Conservation (phyloP, 2,797 vertebrate genomes). For the Rachycentron canadum region DNA sequence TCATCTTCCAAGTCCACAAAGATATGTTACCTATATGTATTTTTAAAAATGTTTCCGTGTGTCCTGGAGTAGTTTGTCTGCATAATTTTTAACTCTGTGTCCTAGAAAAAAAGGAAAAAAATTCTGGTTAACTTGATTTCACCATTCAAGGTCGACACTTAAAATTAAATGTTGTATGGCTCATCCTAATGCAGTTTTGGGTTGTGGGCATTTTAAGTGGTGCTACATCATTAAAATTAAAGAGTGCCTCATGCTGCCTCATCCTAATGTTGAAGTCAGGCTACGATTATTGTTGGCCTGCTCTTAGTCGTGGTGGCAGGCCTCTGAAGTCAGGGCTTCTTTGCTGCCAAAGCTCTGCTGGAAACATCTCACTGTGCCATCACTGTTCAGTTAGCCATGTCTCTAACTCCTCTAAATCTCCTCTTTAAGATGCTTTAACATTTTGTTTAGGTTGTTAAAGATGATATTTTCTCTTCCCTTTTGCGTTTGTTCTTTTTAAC, state of each 20-base stretch:
- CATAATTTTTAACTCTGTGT: constrained; percentile 34
- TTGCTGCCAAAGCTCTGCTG: constrained; percentile 60
- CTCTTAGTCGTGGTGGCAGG: constrained; percentile 63
- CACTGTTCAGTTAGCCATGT: constrained; percentile 12
- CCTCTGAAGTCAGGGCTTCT: constrained; percentile 54
- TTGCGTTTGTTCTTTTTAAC: not conserved
- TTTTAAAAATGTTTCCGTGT: constrained; percentile 13
- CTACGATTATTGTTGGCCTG: constrained; percentile 76
- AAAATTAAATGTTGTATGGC: constrained; percentile 63
- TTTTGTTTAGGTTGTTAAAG: not conserved
- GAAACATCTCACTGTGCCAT: constrained; percentile 54
- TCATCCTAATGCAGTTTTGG: constrained; percentile 68
- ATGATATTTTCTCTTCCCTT: not conserved
- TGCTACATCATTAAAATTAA: constrained; percentile 80
- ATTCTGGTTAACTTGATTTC: constrained; percentile 62
- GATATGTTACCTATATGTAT: constrained; percentile 1
- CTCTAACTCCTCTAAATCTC: constrained; percentile 4
- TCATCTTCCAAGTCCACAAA: constrained; percentile 12
- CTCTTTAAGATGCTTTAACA: not conserved
- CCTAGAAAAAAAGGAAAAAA: constrained; percentile 19
- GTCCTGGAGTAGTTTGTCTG: constrained; percentile 35
- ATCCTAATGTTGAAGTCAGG: constrained; percentile 79
- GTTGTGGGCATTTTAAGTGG: constrained; percentile 67
- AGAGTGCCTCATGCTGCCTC: constrained; percentile 72
- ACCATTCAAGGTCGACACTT: constrained; percentile 63